Percentiles rank a stretch among this genome's conserved stretches.
These are phyloP conservation scores for Burhinus bistriatus DNA, from an alignment of 2,113 vertebrate genomes.

Conservation along the genomic window DNA sequence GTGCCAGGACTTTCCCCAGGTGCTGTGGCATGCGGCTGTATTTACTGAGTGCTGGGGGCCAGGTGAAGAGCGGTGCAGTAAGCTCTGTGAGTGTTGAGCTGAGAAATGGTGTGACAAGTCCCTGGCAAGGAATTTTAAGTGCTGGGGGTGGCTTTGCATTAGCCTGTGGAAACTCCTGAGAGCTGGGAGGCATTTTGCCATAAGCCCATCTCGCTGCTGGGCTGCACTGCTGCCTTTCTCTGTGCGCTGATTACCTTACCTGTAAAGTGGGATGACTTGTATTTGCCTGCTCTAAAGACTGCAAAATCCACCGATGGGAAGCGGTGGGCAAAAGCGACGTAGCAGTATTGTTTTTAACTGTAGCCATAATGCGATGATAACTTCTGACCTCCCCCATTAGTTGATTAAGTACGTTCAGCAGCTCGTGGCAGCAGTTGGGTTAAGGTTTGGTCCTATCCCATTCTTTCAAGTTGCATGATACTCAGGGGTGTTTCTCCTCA, in stretches of 20 bases:
- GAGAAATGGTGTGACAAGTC: not conserved
- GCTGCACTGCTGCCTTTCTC: not conserved
- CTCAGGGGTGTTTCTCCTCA: not conserved
- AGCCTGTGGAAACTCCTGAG: not conserved
- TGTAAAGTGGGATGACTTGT: not conserved
- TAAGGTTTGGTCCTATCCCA: not conserved
- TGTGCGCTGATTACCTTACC: not conserved
- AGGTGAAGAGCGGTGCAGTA: rapidly evolving
- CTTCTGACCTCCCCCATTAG: not conserved
- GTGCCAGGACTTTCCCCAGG: not conserved
- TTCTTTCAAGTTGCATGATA: not conserved
- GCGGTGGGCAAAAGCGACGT: rapidly evolving
- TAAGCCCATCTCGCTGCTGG: not conserved
- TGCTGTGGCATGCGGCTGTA: not conserved
- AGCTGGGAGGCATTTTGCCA: not conserved
- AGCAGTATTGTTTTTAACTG: not conserved
- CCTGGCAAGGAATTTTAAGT: not conserved
- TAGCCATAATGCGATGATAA: not conserved
- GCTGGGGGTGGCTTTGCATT: not conserved
- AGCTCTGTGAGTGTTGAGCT: not conserved
- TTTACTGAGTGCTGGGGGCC: not conserved
- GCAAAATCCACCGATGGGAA: not conserved
- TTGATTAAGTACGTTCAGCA: not conserved
- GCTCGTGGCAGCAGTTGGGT: not conserved
- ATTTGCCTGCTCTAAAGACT: not conserved